Evolutionary conservation across 2,888 invertebrate genomes (phyloP).

Genomic region (Leptopterna dolabrata): DNA sequence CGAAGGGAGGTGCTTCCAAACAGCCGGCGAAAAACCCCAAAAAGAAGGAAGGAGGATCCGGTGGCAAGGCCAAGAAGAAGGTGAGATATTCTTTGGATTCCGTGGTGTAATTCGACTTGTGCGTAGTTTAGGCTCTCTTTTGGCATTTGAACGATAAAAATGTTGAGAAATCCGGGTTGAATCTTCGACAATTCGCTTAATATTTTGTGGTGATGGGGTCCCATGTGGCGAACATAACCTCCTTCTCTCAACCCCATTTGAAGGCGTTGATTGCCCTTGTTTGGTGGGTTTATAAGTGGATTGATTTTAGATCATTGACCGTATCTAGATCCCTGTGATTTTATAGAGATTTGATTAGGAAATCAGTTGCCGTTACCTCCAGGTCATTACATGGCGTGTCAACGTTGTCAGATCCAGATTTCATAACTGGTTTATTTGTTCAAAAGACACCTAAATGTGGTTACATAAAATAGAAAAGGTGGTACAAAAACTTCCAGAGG

Average conservation of each 20-base stretch:
- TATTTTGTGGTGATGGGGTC: neutral
- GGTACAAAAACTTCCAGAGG: no score
- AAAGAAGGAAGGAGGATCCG: constrained; percentile 95
- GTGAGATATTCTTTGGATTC: constrained; percentile 67
- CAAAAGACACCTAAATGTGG: no score
- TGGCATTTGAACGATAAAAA: neutral
- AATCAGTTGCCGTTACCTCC: no score
- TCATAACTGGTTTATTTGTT: no score
- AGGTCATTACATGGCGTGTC: no score
- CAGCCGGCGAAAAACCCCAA: constrained; percentile 94
- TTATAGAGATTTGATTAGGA: no score
- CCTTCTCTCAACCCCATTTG: neutral
- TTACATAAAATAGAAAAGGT: no score
- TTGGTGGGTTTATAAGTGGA: no score
- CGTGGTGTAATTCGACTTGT: neutral
- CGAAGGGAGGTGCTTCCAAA: constrained; percentile 85
- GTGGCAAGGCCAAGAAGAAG: constrained; percentile 97
- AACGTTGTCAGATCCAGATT: no score
- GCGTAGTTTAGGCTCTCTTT: neutral
- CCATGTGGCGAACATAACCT: constrained; percentile 54
- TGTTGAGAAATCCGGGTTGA: neutral
- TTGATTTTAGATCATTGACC: no score
- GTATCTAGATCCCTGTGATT: no score
- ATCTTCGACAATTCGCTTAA: neutral
- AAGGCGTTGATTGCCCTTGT: no score